Percentiles rank a stretch among this genome's conserved stretches.
Evolutionary conservation across 2,888 invertebrate species (phyloP).

Genomic region (Cryptocephalus primarius): DNA sequence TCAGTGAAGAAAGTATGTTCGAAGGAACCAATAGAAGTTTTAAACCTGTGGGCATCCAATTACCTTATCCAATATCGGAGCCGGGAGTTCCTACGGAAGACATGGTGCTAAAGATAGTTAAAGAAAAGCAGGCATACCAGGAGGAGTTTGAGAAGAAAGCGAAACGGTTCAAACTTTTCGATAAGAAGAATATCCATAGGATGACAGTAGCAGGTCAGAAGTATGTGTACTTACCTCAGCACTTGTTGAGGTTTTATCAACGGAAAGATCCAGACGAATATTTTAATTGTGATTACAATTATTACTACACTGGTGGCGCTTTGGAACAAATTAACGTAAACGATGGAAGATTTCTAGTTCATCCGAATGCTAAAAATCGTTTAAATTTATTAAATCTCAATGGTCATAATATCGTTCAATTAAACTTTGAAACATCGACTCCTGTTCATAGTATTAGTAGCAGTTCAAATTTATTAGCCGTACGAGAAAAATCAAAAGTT

Average conservation of each 20-base stretch:
- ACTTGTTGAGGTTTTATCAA: constrained; percentile 14
- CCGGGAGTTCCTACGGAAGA: constrained; percentile 9
- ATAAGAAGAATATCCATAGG: constrained; percentile 7
- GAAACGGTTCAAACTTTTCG: constrained; percentile 6
- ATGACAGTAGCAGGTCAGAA: constrained; percentile 3
- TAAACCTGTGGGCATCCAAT: constrained; percentile 7
- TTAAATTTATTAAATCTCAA: not conserved
- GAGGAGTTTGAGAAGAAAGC: constrained; percentile 5
- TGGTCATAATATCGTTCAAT: not conserved
- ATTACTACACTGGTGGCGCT: constrained; percentile 16
- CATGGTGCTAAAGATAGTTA: constrained; percentile 7
- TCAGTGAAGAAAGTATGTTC: constrained; percentile 13
- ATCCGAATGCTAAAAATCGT: constrained; percentile 9
- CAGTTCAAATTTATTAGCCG: constrained; percentile 7
- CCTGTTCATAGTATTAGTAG: constrained; percentile 11
- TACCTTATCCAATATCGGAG: constrained; percentile 15
- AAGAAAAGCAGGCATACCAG: constrained; percentile 9
- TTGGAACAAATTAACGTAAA: constrained; percentile 12
- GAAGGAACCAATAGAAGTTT: constrained; percentile 11
- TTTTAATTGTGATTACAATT: constrained; percentile 15
- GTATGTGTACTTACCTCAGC: constrained; percentile 12
- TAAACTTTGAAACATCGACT: not conserved
- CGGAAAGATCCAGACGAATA: constrained; percentile 11
- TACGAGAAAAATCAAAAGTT: constrained; percentile 11
- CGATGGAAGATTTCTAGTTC: constrained; percentile 12